Conservation (phyloP, 2,888 invertebrate species). For the Branchellion lobata region DNA sequence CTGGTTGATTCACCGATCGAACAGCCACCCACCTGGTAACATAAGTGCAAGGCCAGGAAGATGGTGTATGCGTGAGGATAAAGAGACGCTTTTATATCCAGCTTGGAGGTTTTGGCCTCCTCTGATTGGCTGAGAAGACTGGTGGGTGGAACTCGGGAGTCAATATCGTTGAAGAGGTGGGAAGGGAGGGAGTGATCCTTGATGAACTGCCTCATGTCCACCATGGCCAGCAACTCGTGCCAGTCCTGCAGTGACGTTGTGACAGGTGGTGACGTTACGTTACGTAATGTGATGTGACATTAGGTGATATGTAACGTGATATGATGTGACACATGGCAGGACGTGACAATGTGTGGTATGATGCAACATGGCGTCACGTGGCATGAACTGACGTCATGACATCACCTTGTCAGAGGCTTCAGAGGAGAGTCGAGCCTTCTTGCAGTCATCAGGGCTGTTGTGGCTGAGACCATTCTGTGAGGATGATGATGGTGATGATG, state of each 20-base stretch:
- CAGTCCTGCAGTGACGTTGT: conserved; percentile 3
- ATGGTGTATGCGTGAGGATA: conserved; percentile 75
- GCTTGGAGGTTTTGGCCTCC: not conserved
- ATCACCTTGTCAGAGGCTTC: conserved; percentile 71
- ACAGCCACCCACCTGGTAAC: conserved; percentile 72
- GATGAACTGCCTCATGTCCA: not conserved
- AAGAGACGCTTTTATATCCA: conserved; percentile 65
- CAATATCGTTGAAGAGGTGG: not conserved
- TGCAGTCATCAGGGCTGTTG: conserved; percentile 67
- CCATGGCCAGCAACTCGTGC: not conserved
- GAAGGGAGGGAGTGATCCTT: not conserved
- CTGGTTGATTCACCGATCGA: not conserved
- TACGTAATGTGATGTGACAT: too few species aligned
- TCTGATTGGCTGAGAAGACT: not conserved
- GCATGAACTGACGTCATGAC: too few species aligned
- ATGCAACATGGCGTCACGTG: too few species aligned
- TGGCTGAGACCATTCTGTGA: not conserved
- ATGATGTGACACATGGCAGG: too few species aligned
- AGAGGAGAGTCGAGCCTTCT: conserved; percentile 78
- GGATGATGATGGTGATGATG: not conserved
- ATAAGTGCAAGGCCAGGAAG: conserved; percentile 78
- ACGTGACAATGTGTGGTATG: too few species aligned
- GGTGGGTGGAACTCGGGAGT: not conserved
- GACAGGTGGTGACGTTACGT: too few species aligned
- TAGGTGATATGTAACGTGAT: too few species aligned